Base-by-base conservation (phyloP, 2,113 vertebrate genomes). In the Scortum barcoo region DNA sequence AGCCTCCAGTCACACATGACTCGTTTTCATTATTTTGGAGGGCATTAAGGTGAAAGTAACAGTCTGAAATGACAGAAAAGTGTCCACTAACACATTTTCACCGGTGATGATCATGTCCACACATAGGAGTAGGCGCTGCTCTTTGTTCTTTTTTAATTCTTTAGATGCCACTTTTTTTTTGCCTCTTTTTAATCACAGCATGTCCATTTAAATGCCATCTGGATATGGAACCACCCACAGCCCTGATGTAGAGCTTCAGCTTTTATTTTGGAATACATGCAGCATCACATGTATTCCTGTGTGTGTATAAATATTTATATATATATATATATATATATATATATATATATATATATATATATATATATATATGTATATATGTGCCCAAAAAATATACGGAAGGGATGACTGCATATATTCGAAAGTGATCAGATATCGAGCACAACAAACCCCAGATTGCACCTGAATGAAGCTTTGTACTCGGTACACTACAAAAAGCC, bases 101-200 rank as follows among this genome's bases (percentile, higher is more conserved):
- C n/a, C n/a, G 69, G 16, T 9, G 54, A 13, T 50, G 13, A 38
- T 17, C 14, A 4, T 42, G 19, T 67, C 70, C 53, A 26, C 50
- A 53, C 51, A 62, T 16, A 33, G 5, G 57, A 7, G 16, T 22
- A 33, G 24, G 13, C 8, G 1, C 0, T n/a, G 40, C 20, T 26
- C 40, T 69, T 78, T n/a, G n/a, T 50, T 38, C 71, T 63, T 17
- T 70, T 50, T 69, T 26, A 30, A 61, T 57, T 40, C 44, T 73
- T 60, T 50, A 30, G 48, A 63, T 60, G 56, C 17, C 46, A 50
- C 22, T 28, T 38, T n/a, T n/a, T n/a, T 57, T 72, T 50, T 30
- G 69, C 30, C 71, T 42, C 78, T 80, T 20, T 36, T 12, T 65
- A 73, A 54, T 72, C 68, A 30, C 57, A 60, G 42, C 62, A 48